These are phyloP conservation scores for Laspeyria flexula DNA, from an alignment of 2,888 invertebrate genomes.

Conservation along the genomic window DNA sequence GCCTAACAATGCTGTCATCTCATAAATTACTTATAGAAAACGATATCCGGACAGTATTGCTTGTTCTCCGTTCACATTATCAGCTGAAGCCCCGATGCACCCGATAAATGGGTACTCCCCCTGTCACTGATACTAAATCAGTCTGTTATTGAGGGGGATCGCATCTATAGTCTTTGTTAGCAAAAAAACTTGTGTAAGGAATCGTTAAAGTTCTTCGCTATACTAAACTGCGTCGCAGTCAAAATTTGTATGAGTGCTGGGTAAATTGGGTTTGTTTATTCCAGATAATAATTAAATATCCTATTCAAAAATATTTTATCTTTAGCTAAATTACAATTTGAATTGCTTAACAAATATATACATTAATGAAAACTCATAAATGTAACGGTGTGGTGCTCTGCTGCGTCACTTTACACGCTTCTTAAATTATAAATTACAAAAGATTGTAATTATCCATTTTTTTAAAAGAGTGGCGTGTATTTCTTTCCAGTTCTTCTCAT, in stretches of 20 bases:
- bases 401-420: no score
- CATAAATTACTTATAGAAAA: slow-evolving; percentile 14
- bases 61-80: slow-evolving; percentile 10
- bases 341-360: no score
- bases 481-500: no score
- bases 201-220: background rate
- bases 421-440: no score
- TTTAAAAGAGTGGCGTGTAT: no score
- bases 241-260: background rate
- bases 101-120: slow-evolving; percentile 8
- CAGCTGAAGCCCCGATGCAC: slow-evolving; percentile 9
- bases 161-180: slow-evolving; percentile 11
- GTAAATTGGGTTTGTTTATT: no score
- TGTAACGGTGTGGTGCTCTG: no score
- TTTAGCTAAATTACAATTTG: no score
- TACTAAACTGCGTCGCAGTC: background rate
- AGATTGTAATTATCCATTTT: no score
- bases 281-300: no score
- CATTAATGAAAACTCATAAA: no score
- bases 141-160: slow-evolving; percentile 12
- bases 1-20: background rate
- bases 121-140: slow-evolving; percentile 13
- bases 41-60: slow-evolving; percentile 11
- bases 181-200: slow-evolving; percentile 4
- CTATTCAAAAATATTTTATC: no score